Evolutionary conservation across 2,888 invertebrate genomes (phyloP).

Genomic region (Synanthedon andrenaeformis): DNA sequence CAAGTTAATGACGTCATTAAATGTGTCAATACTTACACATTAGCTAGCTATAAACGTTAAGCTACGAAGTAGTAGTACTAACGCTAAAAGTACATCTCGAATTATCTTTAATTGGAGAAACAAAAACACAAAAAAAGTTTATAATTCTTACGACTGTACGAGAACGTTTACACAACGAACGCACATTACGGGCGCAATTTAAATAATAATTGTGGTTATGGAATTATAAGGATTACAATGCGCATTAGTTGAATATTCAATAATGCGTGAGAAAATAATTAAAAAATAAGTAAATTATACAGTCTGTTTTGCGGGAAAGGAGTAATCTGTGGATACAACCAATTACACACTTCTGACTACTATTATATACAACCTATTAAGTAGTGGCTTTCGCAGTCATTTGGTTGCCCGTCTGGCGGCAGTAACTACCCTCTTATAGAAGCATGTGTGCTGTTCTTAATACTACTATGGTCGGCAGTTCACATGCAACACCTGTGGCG

Average conservation of each 20-base stretch:
- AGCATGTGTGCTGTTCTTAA: too few species aligned
- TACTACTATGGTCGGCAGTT: too few species aligned
- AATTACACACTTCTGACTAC: too few species aligned
- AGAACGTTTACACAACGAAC: slow-evolving; percentile 13
- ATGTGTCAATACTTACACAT: too few species aligned
- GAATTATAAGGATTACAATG: slow-evolving; percentile 23
- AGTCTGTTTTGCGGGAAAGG: not conserved
- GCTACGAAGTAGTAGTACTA: not conserved
- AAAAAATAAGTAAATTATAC: slow-evolving; percentile 19
- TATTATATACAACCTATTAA: too few species aligned
- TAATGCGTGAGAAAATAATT: slow-evolving; percentile 44
- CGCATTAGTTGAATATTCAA: slow-evolving; percentile 40
- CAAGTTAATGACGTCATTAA: too few species aligned
- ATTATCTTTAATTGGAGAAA: slow-evolving; percentile 27
- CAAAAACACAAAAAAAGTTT: slow-evolving; percentile 32
- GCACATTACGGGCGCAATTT: slow-evolving; percentile 35
- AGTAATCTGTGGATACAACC: not conserved
- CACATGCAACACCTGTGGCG: too few species aligned
- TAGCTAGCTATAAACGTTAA: not conserved
- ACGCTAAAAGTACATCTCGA: slow-evolving; percentile 2
- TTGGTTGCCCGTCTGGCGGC: too few species aligned
- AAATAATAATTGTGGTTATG: slow-evolving; percentile 45
- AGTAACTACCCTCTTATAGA: too few species aligned
- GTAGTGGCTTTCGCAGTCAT: too few species aligned
- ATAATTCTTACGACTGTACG: slow-evolving; percentile 1